These are phyloP conservation scores for Melieria crassipennis DNA, from an alignment of 2,888 invertebrate species.

Conservation along the genomic window DNA sequence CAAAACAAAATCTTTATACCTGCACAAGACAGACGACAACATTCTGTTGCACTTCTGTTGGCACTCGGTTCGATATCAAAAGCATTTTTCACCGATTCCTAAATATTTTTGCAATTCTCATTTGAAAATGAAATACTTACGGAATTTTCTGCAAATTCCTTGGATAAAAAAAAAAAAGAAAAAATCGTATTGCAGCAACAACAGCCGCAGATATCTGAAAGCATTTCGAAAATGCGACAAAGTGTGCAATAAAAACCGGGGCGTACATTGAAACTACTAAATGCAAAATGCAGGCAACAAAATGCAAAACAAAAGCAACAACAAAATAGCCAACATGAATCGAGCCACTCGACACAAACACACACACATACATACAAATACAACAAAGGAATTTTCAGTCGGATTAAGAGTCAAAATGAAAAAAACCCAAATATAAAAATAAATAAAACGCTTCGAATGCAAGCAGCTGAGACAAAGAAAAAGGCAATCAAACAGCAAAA, in stretches of 20 bases:
- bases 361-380: background rate
- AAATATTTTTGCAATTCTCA: too few relatives aligned
- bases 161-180: too few relatives aligned
- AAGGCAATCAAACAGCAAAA: background rate
- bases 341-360: background rate
- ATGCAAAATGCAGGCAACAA: background rate
- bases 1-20: too few relatives aligned
- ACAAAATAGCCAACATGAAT: too few relatives aligned
- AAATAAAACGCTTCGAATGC: background rate
- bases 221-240: conserved; percentile 7
- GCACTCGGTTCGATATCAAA: too few relatives aligned
- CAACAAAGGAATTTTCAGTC: background rate
- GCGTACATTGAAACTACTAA: background rate
- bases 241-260: conserved; percentile 1
- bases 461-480: background rate
- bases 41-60: too few relatives aligned
- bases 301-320: background rate
- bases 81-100: too few relatives aligned
- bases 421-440: background rate
- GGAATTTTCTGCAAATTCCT: too few relatives aligned
- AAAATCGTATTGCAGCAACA: too few relatives aligned
- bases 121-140: too few relatives aligned
- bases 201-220: too few relatives aligned
- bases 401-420: conserved; percentile 1
- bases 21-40: too few relatives aligned